A percentile compares a stretch with the other conserved stretches of the same genome.
These are phyloP conservation scores for Drosophila prostipennis DNA, from an alignment of 2,888 invertebrate species.

Conservation along the genomic window DNA sequence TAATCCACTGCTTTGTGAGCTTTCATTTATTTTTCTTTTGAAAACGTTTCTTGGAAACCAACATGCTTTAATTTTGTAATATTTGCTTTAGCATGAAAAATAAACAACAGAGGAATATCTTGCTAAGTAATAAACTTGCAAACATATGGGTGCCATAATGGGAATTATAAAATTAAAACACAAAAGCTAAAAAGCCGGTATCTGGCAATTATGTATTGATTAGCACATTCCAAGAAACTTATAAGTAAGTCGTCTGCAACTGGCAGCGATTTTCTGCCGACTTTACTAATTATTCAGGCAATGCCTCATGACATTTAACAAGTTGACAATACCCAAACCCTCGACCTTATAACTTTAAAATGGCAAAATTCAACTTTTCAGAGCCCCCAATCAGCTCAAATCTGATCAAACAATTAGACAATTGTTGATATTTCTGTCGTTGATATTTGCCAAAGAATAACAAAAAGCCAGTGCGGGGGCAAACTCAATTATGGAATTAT, in stretches of 20 bases:
- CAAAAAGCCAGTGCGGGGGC: not conserved
- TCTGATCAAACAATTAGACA: constrained; percentile 14
- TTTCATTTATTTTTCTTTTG: constrained; percentile 31
- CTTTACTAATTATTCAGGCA: constrained; percentile 1
- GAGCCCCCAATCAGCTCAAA: constrained; percentile 10
- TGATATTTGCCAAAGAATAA: constrained; percentile 29
- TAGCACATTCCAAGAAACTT: not conserved
- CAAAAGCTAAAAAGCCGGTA: not conserved
- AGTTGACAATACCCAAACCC: not conserved
- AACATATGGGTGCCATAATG: not conserved
- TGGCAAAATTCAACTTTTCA: constrained; percentile 7
- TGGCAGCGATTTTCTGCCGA: constrained; percentile 1
- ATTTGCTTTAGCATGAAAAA: constrained; percentile 7
- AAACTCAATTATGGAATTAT: constrained; percentile 25
- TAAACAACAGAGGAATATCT: not conserved
- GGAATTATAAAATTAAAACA: not conserved
- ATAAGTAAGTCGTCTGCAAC: not conserved
- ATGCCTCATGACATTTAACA: not conserved
- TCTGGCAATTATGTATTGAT: not conserved
- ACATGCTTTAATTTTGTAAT: constrained; percentile 4
- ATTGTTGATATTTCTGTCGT: constrained; percentile 11
- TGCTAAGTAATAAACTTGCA: not conserved
- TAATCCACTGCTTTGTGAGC: constrained; percentile 26
- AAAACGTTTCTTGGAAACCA: constrained; percentile 18
- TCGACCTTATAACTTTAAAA: constrained; percentile 8